Conservation (phyloP, 2,113 vertebrate species). For the Aviceda subcristata region DNA sequence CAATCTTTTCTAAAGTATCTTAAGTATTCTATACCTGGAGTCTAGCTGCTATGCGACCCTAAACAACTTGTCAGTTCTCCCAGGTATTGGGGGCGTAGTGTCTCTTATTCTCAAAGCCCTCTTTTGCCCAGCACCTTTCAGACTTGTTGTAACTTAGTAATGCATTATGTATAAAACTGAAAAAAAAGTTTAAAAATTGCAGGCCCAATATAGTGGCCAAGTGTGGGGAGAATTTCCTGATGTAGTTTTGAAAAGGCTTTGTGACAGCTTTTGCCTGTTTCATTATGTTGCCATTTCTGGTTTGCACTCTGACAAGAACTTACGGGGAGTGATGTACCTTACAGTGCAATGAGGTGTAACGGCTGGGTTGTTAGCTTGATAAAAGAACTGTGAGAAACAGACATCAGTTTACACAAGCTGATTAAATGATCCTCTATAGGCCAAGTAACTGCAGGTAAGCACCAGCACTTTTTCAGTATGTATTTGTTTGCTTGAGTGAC, state of each 20-base stretch:
- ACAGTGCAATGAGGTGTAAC: not conserved
- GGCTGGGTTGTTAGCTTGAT: not conserved
- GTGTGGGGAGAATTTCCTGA: not conserved
- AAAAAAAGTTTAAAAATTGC: not conserved
- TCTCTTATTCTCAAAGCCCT: not conserved
- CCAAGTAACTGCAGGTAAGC: not conserved
- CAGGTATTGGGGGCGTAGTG: too few species aligned
- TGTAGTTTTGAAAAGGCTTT: not conserved
- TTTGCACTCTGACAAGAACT: not conserved
- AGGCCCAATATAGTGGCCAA: not conserved
- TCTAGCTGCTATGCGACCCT: not conserved
- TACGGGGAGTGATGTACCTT: rapidly evolving
- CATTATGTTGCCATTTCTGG: not conserved
- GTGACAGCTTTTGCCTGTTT: not conserved
- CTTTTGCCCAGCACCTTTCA: not conserved
- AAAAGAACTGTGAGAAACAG: not conserved
- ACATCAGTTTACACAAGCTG: not conserved
- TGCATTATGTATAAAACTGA: not conserved
- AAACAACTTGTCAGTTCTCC: not conserved
- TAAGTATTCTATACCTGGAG: not conserved
- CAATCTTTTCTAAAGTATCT: not conserved
- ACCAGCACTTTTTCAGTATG: not conserved
- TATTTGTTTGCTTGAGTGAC: not conserved
- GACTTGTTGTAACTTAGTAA: not conserved
- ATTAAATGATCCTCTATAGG: not conserved